A percentile compares a stretch with the other conserved stretches of the same genome.
Conservation (phyloP, 1,140 invertebrate species). For the Globodera ellingtonae region DNA sequence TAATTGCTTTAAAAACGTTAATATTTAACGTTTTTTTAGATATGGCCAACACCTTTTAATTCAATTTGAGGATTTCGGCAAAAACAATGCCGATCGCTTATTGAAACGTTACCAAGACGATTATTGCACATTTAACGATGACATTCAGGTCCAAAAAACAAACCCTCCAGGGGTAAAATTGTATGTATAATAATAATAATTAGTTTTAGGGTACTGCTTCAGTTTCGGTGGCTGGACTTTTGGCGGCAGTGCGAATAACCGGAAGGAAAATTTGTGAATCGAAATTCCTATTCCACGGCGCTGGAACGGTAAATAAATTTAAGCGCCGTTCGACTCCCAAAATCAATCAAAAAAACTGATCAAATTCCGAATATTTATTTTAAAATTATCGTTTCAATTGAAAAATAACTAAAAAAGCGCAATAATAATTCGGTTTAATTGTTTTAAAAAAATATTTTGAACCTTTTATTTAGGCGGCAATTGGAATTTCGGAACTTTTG, state of each 20-base stretch:
- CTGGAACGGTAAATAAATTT: constrained; percentile 72
- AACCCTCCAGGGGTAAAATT: background rate
- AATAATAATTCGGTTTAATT: background rate
- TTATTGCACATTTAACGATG: constrained; percentile 95
- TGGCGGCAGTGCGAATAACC: constrained; percentile 81
- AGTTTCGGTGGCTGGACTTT: constrained; percentile 84
- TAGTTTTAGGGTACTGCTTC: constrained; percentile 79
- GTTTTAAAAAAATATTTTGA: no score
- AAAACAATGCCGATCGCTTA: constrained; percentile 87
- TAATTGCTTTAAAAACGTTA: no score
- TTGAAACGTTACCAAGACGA: constrained; percentile 81
- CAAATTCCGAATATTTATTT: no score
- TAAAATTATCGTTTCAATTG: no score
- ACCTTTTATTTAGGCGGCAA: constrained; percentile 32
- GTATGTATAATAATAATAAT: background rate
- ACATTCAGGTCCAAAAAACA: constrained; percentile 74
- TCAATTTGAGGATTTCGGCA: constrained; percentile 94
- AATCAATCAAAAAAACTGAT: no score
- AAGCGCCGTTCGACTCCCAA: no score
- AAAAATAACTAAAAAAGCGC: no score
- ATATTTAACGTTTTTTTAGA: constrained; percentile 23
- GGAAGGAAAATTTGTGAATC: constrained; percentile 78
- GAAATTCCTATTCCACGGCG: constrained; percentile 85
- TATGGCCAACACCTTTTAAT: constrained; percentile 62
- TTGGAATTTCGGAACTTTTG: constrained; percentile 71